Percentiles rank a stretch among this genome's conserved stretches.
phyloP scores from a whole-genome alignment of 2,113 vertebrate genomes.

The Nyctibius bracteatus region DNA sequence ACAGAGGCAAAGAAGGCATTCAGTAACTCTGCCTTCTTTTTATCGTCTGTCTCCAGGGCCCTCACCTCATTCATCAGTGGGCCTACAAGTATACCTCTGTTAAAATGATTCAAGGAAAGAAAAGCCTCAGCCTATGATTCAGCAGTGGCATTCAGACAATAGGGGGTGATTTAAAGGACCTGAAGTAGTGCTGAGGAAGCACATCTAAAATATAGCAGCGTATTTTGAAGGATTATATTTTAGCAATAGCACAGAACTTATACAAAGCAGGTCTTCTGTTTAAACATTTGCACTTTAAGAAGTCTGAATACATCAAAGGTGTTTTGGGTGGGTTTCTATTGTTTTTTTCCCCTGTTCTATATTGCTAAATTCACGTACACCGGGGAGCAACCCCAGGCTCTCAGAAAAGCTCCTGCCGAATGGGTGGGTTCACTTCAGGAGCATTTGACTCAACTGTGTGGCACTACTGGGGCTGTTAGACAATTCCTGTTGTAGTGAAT shows the following conservation, averaged over 20 bases:
- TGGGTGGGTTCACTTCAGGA: background rate
- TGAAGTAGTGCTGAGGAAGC: background rate
- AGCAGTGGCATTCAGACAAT: background rate
- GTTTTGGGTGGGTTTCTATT: background rate
- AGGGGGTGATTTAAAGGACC: background rate
- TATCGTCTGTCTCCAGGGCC: too few relatives aligned
- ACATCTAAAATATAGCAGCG: fast-evolving
- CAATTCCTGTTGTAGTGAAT: background rate
- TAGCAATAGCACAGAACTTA: background rate
- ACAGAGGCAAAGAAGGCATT: too few relatives aligned
- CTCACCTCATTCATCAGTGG: too few relatives aligned
- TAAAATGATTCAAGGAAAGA: background rate
- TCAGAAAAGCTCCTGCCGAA: background rate
- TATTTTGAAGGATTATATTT: background rate
- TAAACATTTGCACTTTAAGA: background rate
- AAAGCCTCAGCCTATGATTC: background rate
- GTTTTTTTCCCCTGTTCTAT: fast-evolving
- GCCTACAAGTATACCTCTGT: background rate
- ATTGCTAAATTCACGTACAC: background rate
- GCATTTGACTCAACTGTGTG: background rate
- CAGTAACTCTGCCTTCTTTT: too few relatives aligned
- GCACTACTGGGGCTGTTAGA: background rate
- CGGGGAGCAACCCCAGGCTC: background rate
- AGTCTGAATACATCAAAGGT: background rate
- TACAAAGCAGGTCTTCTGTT: background rate